A percentile compares a stretch with the other conserved stretches of the same genome.
Evolutionary conservation across 35 echinoderm and acorn worm genomes (phyloP).

Genomic region (Holothuria glaberrima): DNA sequence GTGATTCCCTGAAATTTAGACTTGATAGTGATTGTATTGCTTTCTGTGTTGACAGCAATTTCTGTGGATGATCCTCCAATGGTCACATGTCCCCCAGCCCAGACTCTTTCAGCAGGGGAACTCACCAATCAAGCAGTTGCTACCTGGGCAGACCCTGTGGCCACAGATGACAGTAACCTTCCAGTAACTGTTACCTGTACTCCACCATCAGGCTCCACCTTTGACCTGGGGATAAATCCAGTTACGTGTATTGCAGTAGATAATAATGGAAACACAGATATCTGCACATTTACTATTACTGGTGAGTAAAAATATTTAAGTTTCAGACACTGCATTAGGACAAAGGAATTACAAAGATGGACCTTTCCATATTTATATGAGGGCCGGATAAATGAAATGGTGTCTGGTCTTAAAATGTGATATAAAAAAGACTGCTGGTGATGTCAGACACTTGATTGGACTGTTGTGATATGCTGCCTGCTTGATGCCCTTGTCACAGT

Average conservation of each 20-base stretch:
- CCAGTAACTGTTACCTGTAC: neutral
- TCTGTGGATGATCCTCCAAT: neutral
- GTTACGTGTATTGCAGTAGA: neutral
- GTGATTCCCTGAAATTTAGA: no score
- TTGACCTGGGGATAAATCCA: neutral
- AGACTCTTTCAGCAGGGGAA: neutral
- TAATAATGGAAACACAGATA: neutral
- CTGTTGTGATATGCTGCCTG: no score
- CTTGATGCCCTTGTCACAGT: no score
- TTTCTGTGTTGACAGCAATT: no score
- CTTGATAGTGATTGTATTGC: no score
- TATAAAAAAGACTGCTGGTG: no score
- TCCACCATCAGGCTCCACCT: neutral
- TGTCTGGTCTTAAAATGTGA: no score
- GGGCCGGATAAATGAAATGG: no score
- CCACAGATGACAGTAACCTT: neutral
- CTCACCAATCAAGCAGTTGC: neutral
- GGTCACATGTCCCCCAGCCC: slow-evolving; percentile 4
- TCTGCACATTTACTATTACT: slow-evolving; percentile 1
- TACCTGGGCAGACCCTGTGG: neutral
- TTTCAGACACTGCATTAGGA: neutral
- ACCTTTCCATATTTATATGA: neutral
- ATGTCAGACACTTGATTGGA: no score
- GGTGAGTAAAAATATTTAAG: neutral
- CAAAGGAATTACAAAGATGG: neutral